A percentile compares a stretch with the other conserved stretches of the same genome.
Conservation (phyloP, 2,797 vertebrate species). For the Lateolabrax maculatus region DNA sequence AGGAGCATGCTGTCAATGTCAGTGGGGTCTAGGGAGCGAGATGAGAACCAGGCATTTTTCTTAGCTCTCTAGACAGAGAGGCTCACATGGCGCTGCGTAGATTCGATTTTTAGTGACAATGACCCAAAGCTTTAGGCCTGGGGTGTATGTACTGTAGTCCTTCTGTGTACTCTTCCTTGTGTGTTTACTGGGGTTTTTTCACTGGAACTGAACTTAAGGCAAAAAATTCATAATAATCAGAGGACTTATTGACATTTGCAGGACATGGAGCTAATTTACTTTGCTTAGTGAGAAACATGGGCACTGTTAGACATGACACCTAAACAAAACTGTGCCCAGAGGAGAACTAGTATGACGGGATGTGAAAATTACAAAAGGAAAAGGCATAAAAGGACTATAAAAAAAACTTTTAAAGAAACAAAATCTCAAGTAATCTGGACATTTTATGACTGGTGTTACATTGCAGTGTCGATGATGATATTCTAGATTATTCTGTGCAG, state of each 20-base stretch:
- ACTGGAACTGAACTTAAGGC: conserved; percentile 52
- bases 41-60: conserved; percentile 70
- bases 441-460: not conserved
- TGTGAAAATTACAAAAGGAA: not conserved
- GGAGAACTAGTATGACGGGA: conserved; percentile 5
- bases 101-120: conserved; percentile 79
- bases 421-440: not conserved
- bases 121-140: conserved; percentile 68
- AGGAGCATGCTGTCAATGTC: conserved; percentile 79
- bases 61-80: conserved; percentile 62
- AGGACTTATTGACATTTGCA: conserved; percentile 70
- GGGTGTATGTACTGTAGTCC: conserved; percentile 62
- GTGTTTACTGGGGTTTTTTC: conserved; percentile 33
- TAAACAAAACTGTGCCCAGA: conserved; percentile 15
- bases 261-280: conserved; percentile 65
- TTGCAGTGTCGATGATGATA: conserved; percentile 8
- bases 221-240: conserved; percentile 60
- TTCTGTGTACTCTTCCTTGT: conserved; percentile 54
- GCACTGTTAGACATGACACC: conserved; percentile 34
- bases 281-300: conserved; percentile 40
- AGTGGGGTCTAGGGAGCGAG: conserved; percentile 62
- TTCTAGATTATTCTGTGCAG: conserved; percentile 31
- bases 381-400: not conserved
- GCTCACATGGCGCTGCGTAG: conserved; percentile 67
- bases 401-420: not conserved